A percentile compares a stretch with the other conserved stretches of the same genome.
Evolutionary conservation across 2,113 vertebrate species (phyloP).

Genomic region (Plectropomus leopardus): DNA sequence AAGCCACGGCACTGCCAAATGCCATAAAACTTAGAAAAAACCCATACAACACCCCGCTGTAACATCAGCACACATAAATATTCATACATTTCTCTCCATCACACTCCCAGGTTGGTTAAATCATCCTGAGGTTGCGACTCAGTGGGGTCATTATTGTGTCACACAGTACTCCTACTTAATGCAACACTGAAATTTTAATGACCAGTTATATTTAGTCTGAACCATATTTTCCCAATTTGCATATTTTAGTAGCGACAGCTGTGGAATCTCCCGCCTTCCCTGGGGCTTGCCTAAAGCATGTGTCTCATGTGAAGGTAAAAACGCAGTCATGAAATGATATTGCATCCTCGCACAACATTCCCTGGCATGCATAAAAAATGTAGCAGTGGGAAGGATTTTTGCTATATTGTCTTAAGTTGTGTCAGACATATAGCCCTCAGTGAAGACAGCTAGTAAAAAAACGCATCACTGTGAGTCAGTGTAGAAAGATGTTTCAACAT

Average conservation of each 20-base stretch:
- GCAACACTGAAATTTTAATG: conserved; percentile 68
- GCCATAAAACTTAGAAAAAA: conserved; percentile 31
- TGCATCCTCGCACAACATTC: conserved; percentile 1
- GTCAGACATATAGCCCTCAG: not conserved
- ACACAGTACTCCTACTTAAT: conserved; percentile 56
- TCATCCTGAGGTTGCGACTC: conserved; percentile 48
- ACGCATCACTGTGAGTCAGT: not conserved
- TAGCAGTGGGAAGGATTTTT: not conserved
- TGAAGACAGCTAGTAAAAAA: not conserved
- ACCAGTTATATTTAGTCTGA: conserved; percentile 66
- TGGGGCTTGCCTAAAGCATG: conserved; percentile 59
- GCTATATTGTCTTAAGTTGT: not conserved
- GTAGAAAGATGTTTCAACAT: not conserved
- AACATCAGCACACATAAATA: conserved; percentile 24
- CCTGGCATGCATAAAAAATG: not conserved
- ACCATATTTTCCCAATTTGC: conserved; percentile 71
- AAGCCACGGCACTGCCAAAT: conserved; percentile 12
- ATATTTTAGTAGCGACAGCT: conserved; percentile 73
- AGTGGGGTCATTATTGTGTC: conserved; percentile 52
- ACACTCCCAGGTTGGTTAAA: conserved; percentile 13
- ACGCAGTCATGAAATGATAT: conserved; percentile 39
- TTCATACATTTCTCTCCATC: conserved; percentile 10
- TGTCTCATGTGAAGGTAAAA: conserved; percentile 59
- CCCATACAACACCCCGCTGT: not conserved
- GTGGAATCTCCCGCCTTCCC: conserved; percentile 66